phyloP scores from a whole-genome alignment of 1,140 invertebrate genomes.

The Drosophila sucinea region DNA sequence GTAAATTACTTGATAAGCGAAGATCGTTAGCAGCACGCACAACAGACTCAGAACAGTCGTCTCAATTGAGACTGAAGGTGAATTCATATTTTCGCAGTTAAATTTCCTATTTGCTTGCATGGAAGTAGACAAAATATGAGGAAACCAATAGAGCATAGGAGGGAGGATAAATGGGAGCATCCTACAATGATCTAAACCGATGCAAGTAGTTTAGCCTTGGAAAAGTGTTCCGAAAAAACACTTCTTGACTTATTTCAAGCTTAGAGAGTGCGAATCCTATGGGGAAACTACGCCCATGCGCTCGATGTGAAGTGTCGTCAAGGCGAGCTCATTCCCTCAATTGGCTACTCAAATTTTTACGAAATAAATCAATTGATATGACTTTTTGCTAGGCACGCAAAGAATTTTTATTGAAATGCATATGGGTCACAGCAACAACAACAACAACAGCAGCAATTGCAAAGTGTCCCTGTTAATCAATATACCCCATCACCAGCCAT shows the following conservation, averaged over 20 bases:
- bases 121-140: not conserved
- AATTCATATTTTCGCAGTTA: slow-evolving; percentile 41
- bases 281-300: not conserved
- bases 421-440: slow-evolving; percentile 38
- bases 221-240: too few species aligned
- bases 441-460: slow-evolving; percentile 10
- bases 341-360: slow-evolving; percentile 54
- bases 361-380: slow-evolving; percentile 69
- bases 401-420: slow-evolving; percentile 59
- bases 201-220: too few species aligned
- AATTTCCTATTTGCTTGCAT: not conserved
- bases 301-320: slow-evolving; percentile 42
- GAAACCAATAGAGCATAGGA: too few species aligned
- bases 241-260: too few species aligned
- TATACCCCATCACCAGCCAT: slow-evolving; percentile 32
- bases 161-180: too few species aligned
- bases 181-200: too few species aligned
- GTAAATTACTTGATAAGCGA: slow-evolving; percentile 9
- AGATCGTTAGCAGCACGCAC: slow-evolving; percentile 12
- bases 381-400: slow-evolving; percentile 12
- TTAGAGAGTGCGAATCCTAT: too few species aligned
- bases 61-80: slow-evolving; percentile 71
- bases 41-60: slow-evolving; percentile 8
- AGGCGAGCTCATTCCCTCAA: slow-evolving; percentile 41
- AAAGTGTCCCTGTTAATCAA: slow-evolving; percentile 56